These are phyloP conservation scores for Erpetoichthys calabaricus DNA, from an alignment of 2,797 vertebrate species.

Conservation along the genomic window DNA sequence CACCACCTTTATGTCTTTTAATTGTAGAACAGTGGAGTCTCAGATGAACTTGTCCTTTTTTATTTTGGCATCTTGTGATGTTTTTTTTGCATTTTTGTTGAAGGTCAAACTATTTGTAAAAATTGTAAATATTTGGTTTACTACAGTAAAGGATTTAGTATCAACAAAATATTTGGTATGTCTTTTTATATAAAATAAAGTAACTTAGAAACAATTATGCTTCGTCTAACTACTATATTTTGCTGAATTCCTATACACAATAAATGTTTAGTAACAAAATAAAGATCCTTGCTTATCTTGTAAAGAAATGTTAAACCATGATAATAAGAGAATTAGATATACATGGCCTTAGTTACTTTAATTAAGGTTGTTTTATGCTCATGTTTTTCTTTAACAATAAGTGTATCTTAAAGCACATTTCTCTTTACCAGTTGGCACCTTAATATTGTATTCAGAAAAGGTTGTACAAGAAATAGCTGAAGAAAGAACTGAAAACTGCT, in stretches of 20 bases:
- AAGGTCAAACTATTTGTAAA: constrained; percentile 77
- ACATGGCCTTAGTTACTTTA: no score
- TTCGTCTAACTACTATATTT: constrained; percentile 49
- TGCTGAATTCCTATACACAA: constrained; percentile 45
- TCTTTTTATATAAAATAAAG: constrained; percentile 44
- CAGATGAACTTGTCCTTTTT: constrained; percentile 46
- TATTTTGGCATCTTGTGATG: constrained; percentile 50
- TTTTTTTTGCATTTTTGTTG: constrained; percentile 58
- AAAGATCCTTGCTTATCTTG: no score
- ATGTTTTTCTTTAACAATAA: no score
- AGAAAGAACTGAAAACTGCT: no score
- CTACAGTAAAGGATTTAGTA: constrained; percentile 88
- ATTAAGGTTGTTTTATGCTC: no score
- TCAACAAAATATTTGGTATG: constrained; percentile 55
- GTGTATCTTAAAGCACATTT: no score
- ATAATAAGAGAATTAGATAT: no score
- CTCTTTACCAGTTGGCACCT: no score
- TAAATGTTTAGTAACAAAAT: constrained; percentile 32
- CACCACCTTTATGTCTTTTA: constrained; percentile 34
- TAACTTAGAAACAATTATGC: constrained; percentile 35
- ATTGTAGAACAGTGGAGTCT: constrained; percentile 41
- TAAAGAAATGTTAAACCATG: no score
- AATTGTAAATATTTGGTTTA: constrained; percentile 89
- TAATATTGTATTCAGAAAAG: no score
- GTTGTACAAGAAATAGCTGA: no score